Evolutionary conservation across 1,140 invertebrate species (phyloP), one percentile per base, ranked within the genome.

Genomic region (Homalodisca vitripennis): DNA sequence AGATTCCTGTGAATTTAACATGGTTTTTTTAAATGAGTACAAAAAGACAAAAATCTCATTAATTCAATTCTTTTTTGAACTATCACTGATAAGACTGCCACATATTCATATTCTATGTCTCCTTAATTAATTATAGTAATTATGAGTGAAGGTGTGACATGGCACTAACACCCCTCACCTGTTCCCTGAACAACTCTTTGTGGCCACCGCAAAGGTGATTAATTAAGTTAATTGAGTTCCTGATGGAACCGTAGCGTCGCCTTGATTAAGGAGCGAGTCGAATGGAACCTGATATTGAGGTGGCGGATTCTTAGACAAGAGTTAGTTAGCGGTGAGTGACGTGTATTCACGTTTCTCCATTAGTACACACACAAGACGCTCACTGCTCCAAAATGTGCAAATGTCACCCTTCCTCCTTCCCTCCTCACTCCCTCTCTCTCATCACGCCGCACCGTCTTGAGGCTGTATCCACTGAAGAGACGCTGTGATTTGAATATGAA

Each of bases 401-500:
- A 60, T 60, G 55, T 60, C 55, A 30, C 55, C 55, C 48, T 41
- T 41, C 48, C 12, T 14, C 48, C 22, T 30, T 13, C 24, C 55
- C 26, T 27, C 55, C 26, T 26, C 3, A 53, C 34, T 10, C 34
- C 34, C 34, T 60, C 48, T 51, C 48, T 51, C 55, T 60, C 55
- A 60, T 60, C 55, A 60, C 55, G 26, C 6, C 55, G 29, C 55
- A n/a, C 6, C 48, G 55, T 60, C 55, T 60, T 60, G 55, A 27
- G 27, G 55, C 55, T 41, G 6, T 17, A 53, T 17, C 17, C 34
- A 41, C 6, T 17, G 6, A 17, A 10, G 34, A 10, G 6, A 3
- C 10, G 55, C 24, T 66, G 63, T 66, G 63, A 66, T 66, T 66
- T 66, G 63, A 66, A 66, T 66, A 66, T 46, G 63, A 66, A 66